Evolutionary conservation across 2,888 invertebrate species (phyloP).

Genomic region (Oscheius sp.): DNA sequence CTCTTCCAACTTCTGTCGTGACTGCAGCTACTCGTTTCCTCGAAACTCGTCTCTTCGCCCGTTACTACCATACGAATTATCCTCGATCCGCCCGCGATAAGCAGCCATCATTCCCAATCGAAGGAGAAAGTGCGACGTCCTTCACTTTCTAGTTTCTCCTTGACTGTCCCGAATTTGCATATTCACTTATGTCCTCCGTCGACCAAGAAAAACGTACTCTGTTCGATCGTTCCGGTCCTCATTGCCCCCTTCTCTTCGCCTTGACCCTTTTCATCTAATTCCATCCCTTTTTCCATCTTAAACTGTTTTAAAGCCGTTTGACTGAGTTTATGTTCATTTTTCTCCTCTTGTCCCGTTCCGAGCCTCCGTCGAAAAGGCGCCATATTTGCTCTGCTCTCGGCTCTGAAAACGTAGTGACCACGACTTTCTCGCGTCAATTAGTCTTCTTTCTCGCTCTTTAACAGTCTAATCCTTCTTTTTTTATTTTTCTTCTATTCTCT

Average conservation of each 20-base stretch:
- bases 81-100: no score
- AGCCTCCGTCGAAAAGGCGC: background rate
- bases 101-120: conserved; percentile 7
- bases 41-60: no score
- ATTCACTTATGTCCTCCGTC: conserved; percentile 7
- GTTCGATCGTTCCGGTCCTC: background rate
- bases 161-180: conserved; percentile 14
- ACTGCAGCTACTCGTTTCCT: no score
- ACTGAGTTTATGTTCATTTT: background rate
- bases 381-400: conserved; percentile 10
- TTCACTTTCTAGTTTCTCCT: conserved; percentile 19
- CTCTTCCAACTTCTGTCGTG: no score
- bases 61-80: no score
- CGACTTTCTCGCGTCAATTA: conserved; percentile 22
- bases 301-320: background rate
- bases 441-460: background rate
- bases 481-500: background rate
- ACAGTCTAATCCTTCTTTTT: background rate
- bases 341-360: background rate
- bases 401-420: conserved; percentile 20
- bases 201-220: background rate
- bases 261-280: conserved; percentile 4
- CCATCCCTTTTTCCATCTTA: background rate
- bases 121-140: conserved; percentile 17
- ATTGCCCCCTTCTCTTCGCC: background rate